Evolutionary conservation across 2,113 vertebrate species (phyloP).

Genomic region (Regulus satrapa): DNA sequence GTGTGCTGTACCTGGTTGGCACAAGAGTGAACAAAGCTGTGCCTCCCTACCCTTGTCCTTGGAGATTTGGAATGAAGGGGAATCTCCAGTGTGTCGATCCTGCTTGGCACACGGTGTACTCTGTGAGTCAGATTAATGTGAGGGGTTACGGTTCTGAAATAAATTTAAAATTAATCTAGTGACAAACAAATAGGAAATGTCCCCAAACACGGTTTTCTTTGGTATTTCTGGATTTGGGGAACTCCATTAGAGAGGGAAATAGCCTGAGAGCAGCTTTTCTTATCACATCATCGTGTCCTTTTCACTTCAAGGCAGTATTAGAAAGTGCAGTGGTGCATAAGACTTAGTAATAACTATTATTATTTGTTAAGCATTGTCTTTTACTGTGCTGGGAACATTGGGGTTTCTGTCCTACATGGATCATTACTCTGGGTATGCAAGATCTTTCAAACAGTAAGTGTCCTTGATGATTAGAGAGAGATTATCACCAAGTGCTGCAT

Average conservation of each 20-base stretch:
- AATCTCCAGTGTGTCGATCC: neutral
- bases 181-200: neutral
- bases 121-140: neutral
- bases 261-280: conserved; percentile 1
- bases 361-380: conserved; percentile 49
- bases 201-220: neutral
- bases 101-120: rapidly evolving
- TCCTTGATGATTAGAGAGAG: conserved; percentile 16
- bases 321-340: conserved; percentile 35
- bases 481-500: neutral
- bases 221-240: neutral
- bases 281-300: neutral
- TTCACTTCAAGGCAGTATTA: conserved; percentile 25
- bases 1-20: neutral
- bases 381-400: neutral
- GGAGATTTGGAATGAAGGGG: neutral
- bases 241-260: neutral
- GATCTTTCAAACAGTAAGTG: conserved; percentile 18
- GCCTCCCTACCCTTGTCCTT: neutral
- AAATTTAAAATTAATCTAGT: neutral
- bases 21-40: neutral
- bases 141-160: neutral
- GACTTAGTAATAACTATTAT: conserved; percentile 40
- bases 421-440: conserved; percentile 30
- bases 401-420: conserved; percentile 8